A percentile compares a stretch with the other conserved stretches of the same genome.
These are phyloP conservation scores for Prionailurus viverrinus DNA, from an alignment of 2,113 vertebrate genomes.

Conservation along the genomic window DNA sequence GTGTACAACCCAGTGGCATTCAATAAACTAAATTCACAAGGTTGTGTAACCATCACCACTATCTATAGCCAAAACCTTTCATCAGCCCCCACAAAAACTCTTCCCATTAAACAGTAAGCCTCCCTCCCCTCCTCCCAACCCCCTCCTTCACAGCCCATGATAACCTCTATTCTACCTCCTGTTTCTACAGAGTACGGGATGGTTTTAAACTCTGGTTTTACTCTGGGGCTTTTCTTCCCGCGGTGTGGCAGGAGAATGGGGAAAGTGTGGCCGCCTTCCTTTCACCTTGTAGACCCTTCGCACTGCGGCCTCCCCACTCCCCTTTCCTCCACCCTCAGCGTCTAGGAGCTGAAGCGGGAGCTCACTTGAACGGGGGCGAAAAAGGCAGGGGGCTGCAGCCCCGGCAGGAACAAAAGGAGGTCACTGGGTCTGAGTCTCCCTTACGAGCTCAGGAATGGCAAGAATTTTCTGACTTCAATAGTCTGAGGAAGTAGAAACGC, in stretches of 20 bases:
- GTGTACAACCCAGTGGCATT: neutral
- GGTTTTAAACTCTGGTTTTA: neutral
- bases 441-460: slow-evolving; percentile 84
- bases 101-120: neutral
- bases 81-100: neutral
- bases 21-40: slow-evolving; percentile 31
- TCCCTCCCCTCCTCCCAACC: neutral
- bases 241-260: neutral
- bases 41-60: slow-evolving; percentile 14
- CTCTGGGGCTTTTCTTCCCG: neutral
- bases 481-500: slow-evolving; percentile 64
- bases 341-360: slow-evolving; percentile 2
- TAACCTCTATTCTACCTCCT: neutral
- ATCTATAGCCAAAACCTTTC: neutral
- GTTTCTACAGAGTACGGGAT: neutral
- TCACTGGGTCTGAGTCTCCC: slow-evolving; percentile 75
- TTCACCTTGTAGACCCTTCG: neutral
- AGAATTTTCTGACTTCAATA: slow-evolving; percentile 80
- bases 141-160: neutral
- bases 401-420: slow-evolving; percentile 80
- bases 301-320: neutral
- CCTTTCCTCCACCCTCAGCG: neutral
- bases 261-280: neutral
- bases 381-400: slow-evolving; percentile 64
- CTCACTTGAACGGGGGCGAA: slow-evolving; percentile 36